Conservation (phyloP, 1,140 invertebrate genomes). For the Trinorchestia longiramus region DNA sequence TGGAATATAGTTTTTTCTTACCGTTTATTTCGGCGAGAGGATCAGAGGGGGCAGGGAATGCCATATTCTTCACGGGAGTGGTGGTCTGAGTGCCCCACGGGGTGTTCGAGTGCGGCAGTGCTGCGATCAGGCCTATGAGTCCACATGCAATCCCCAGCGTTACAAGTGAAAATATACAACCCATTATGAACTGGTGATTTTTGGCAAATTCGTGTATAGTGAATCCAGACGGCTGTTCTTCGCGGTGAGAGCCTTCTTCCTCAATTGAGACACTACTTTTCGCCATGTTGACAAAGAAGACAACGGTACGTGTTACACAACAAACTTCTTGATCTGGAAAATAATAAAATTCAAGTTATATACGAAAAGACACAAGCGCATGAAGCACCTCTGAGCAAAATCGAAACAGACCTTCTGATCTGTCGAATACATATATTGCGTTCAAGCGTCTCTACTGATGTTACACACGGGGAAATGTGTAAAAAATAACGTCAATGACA, state of each 20-base stretch:
- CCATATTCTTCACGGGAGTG: neutral
- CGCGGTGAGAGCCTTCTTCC: neutral
- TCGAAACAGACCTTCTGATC: no score
- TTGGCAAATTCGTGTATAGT: neutral
- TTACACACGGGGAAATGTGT: no score
- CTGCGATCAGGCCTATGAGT: slow-evolving; percentile 6
- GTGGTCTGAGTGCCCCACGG: neutral
- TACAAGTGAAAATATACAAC: neutral
- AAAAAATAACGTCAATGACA: no score
- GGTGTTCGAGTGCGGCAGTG: neutral
- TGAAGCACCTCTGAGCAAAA: no score
- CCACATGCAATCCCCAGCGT: neutral
- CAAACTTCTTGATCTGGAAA: neutral
- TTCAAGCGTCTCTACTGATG: no score
- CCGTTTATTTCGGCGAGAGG: neutral
- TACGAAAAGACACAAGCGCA: no score
- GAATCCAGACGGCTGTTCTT: neutral
- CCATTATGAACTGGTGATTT: slow-evolving; percentile 29
- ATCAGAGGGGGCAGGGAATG: neutral
- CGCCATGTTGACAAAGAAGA: neutral
- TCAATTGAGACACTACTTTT: neutral
- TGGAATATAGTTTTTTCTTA: no score
- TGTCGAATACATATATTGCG: no score
- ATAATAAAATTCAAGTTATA: neutral
- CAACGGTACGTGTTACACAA: neutral